phyloP scores from a whole-genome alignment of 1,140 invertebrate genomes.

The Pseudobourletiella spinata region DNA sequence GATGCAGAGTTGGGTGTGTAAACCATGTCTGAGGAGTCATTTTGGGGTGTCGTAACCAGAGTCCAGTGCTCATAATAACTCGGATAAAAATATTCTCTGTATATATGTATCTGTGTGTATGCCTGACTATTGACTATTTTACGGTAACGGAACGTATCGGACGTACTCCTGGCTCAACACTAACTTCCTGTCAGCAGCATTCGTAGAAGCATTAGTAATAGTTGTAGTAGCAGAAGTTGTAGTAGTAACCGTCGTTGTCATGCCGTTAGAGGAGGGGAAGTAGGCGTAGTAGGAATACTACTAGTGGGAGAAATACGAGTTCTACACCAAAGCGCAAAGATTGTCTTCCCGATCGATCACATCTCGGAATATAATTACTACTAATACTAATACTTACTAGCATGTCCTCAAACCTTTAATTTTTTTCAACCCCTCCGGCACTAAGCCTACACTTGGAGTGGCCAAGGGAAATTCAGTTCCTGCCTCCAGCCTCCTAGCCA shows the following conservation, averaged over 20 bases:
- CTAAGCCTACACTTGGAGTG: neutral
- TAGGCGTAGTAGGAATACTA: neutral
- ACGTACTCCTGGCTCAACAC: slow-evolving; percentile 1
- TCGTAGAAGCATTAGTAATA: no score
- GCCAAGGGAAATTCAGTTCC: neutral
- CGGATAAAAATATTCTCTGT: no score
- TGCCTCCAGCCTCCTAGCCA: neutral
- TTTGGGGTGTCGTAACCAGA: no score
- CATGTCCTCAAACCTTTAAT: neutral
- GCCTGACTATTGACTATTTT: no score
- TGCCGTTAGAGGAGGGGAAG: neutral
- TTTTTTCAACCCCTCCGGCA: neutral
- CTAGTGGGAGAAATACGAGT: neutral
- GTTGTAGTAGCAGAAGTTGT: neutral
- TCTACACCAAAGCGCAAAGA: neutral
- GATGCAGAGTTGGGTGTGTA: no score
- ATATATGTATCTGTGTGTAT: no score
- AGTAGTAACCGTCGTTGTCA: neutral
- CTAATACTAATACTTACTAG: neutral
- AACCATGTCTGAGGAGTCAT: no score
- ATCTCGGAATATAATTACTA: neutral
- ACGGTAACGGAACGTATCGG: neutral
- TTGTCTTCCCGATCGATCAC: slow-evolving; percentile 16
- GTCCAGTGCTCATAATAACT: no score
- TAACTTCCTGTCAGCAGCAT: no score